Evolutionary conservation across 2,113 vertebrate genomes (phyloP).

Genomic region (Nanorana parkeri): DNA sequence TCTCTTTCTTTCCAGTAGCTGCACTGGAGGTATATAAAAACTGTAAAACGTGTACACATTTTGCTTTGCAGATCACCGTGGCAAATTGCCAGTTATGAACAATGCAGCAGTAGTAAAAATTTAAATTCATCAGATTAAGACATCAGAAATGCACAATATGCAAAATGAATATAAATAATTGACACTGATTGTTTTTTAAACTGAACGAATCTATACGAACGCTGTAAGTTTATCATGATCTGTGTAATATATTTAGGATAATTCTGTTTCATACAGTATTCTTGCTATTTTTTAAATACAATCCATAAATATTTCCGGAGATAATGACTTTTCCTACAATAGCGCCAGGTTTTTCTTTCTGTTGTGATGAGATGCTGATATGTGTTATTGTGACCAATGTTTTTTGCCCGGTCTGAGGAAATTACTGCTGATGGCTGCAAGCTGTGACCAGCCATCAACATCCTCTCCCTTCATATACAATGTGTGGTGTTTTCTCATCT

Average conservation of each 20-base stretch:
- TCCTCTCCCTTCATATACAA: neutral
- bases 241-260: neutral
- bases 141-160: too few relatives aligned
- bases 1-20: too few relatives aligned
- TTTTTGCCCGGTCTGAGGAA: neutral
- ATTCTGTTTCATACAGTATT: neutral
- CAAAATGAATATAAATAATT: too few relatives aligned
- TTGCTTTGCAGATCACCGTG: too few relatives aligned
- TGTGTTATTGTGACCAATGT: neutral
- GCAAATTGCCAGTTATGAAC: too few relatives aligned
- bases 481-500: neutral
- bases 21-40: too few relatives aligned
- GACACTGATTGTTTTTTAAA: too few relatives aligned
- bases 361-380: neutral
- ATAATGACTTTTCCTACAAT: neutral
- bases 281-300: neutral
- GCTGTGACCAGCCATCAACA: slow-evolving; percentile 38
- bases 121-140: too few relatives aligned
- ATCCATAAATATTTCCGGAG: neutral
- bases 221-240: neutral
- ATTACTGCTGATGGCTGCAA: slow-evolving; percentile 10
- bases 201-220: neutral
- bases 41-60: too few relatives aligned
- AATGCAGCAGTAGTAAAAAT: too few relatives aligned
- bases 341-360: neutral